Evolutionary conservation across 2,113 vertebrate genomes (phyloP).

Genomic region (Tragelaphus strepsiceros): DNA sequence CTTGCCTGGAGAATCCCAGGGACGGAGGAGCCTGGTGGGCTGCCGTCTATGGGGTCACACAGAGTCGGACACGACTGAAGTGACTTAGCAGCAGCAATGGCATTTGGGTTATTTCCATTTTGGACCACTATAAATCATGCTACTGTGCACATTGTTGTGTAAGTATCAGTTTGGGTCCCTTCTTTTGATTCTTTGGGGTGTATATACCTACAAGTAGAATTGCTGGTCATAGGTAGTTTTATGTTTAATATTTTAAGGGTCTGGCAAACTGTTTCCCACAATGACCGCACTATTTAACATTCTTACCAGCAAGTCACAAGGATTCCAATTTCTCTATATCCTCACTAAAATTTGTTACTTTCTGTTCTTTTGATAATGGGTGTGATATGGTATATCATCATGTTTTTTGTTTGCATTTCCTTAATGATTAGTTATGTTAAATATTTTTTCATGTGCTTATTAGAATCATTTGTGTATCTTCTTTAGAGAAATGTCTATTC

Average conservation of each 20-base stretch:
- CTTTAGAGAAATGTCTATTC: not conserved
- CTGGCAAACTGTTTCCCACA: not conserved
- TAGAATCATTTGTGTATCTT: not conserved
- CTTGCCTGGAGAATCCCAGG: too few relatives aligned
- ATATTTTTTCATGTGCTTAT: not conserved
- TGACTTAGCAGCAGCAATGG: not conserved
- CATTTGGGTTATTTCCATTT: not conserved
- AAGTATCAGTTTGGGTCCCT: not conserved
- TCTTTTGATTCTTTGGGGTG: slow-evolving; percentile 7
- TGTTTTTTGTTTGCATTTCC: slow-evolving; percentile 36
- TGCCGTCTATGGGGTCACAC: too few relatives aligned
- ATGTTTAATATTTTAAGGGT: slow-evolving; percentile 23
- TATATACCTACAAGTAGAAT: not conserved
- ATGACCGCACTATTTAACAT: not conserved
- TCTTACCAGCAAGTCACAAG: not conserved
- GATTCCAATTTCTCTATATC: slow-evolving; percentile 27
- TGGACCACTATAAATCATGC: not conserved
- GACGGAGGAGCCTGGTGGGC: too few relatives aligned
- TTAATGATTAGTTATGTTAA: slow-evolving; percentile 13
- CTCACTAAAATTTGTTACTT: slow-evolving; percentile 30
- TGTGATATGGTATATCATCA: not conserved
- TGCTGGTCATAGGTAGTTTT: not conserved
- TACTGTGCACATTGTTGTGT: not conserved
- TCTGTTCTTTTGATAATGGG: slow-evolving; percentile 18
- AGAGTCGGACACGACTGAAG: too few relatives aligned